Percentiles rank a stretch among this genome's conserved stretches.
phyloP scores from a whole-genome alignment of 2,113 vertebrate genomes.

The Megatriorchis doriae region DNA sequence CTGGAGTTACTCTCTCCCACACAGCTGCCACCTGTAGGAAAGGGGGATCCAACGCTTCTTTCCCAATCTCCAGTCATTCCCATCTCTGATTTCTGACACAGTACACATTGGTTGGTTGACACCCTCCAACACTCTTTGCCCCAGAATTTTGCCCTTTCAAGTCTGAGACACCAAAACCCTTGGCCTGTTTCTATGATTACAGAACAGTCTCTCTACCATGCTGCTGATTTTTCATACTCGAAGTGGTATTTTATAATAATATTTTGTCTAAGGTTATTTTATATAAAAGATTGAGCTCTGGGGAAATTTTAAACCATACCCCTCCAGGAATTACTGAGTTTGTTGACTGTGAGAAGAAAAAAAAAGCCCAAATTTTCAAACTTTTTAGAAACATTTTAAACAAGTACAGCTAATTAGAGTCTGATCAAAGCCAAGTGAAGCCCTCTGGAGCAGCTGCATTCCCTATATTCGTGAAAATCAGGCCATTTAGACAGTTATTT shows the following conservation, averaged over 20 bases:
- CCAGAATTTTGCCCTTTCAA: neutral
- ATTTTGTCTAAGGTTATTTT: neutral
- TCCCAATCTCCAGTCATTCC: neutral
- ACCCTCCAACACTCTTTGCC: neutral
- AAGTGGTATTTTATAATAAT: neutral
- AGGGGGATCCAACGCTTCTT: neutral
- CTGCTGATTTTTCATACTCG: neutral
- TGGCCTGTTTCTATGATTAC: neutral
- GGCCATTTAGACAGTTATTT: slow-evolving; percentile 24
- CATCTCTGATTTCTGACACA: neutral
- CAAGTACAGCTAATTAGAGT: slow-evolving; percentile 33
- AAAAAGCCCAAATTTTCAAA: neutral
- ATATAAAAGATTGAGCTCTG: slow-evolving; percentile 3
- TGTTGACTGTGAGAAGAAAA: neutral
- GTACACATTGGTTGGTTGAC: neutral
- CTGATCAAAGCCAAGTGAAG: slow-evolving; percentile 45
- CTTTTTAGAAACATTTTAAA: slow-evolving; percentile 27
- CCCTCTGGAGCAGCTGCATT: slow-evolving; percentile 33
- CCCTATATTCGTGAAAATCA: slow-evolving; percentile 26
- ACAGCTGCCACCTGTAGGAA: neutral
- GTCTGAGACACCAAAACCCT: neutral
- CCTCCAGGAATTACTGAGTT: slow-evolving; percentile 11
- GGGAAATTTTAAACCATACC: slow-evolving; percentile 6
- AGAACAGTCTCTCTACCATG: neutral
- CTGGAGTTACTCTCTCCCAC: neutral